A percentile compares a stretch with the other conserved stretches of the same genome.
phyloP scores from a whole-genome alignment of 2,888 invertebrate species.

The Aquatica leii region DNA sequence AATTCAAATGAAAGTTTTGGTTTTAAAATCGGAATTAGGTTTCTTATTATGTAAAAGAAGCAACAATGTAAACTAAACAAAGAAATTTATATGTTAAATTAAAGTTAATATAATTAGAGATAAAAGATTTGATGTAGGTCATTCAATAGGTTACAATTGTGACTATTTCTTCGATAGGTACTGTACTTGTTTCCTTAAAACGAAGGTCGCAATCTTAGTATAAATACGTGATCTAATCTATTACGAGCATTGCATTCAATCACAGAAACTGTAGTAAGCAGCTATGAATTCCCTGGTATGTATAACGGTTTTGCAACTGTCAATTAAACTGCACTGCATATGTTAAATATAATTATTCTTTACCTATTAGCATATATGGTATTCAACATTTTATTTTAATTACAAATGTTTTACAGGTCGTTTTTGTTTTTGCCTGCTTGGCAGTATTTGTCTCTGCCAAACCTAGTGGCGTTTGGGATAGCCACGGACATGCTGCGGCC shows the following conservation, averaged over 20 bases:
- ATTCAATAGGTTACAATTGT: constrained; percentile 12
- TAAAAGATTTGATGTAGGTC: constrained; percentile 16
- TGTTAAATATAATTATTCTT: too few species aligned
- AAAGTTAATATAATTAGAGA: constrained; percentile 23
- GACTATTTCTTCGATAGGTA: background rate
- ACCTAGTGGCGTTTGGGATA: constrained; percentile 27
- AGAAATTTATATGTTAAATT: too few species aligned
- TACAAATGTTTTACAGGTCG: constrained; percentile 32
- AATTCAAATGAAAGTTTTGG: too few species aligned
- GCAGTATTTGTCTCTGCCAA: constrained; percentile 40
- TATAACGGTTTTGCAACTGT: too few species aligned
- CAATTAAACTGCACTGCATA: too few species aligned
- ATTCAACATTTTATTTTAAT: too few species aligned
- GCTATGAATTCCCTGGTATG: constrained; percentile 45
- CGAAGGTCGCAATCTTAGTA: constrained; percentile 40
- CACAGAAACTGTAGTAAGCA: background rate
- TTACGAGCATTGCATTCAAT: constrained; percentile 30
- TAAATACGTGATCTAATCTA: constrained; percentile 35
- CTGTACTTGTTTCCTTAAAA: constrained; percentile 8
- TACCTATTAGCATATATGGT: too few species aligned
- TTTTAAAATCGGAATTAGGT: too few species aligned
- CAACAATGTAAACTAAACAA: too few species aligned
- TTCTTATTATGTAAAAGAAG: too few species aligned
- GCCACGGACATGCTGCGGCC: constrained; percentile 12
- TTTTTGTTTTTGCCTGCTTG: constrained; percentile 42